Evolutionary conservation across 2,797 vertebrate genomes (phyloP).

Genomic region (Adelosebastes latens): DNA sequence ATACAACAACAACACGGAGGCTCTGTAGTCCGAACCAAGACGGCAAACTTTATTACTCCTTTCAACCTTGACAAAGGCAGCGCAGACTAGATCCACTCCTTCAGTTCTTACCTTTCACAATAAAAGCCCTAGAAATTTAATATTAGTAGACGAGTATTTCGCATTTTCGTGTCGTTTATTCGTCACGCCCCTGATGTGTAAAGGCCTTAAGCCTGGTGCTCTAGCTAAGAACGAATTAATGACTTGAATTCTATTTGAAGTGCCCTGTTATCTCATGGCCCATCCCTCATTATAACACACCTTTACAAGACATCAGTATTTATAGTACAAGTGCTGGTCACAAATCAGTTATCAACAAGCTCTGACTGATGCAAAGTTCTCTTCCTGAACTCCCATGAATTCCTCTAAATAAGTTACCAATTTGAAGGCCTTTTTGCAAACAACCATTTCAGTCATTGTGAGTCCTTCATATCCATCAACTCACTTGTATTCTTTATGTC

Average conservation of each 20-base stretch:
- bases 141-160: too few species aligned
- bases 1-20: too few species aligned
- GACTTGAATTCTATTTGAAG: background rate
- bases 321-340: background rate
- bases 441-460: background rate
- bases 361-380: too few species aligned
- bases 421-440: background rate
- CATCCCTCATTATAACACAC: background rate
- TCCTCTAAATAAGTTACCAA: background rate
- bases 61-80: too few species aligned
- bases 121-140: too few species aligned
- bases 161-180: too few species aligned
- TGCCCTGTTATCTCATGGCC: background rate
- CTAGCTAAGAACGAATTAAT: too few species aligned
- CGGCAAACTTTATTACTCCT: too few species aligned
- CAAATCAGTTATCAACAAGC: background rate
- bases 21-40: too few species aligned
- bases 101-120: too few species aligned
- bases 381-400: background rate
- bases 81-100: too few species aligned
- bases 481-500: background rate
- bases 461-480: background rate
- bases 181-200: too few species aligned
- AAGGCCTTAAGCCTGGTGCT: background rate
- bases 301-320: background rate